Evolutionary conservation across 2,888 invertebrate genomes (phyloP).

Genomic region (Lithosia quadra): DNA sequence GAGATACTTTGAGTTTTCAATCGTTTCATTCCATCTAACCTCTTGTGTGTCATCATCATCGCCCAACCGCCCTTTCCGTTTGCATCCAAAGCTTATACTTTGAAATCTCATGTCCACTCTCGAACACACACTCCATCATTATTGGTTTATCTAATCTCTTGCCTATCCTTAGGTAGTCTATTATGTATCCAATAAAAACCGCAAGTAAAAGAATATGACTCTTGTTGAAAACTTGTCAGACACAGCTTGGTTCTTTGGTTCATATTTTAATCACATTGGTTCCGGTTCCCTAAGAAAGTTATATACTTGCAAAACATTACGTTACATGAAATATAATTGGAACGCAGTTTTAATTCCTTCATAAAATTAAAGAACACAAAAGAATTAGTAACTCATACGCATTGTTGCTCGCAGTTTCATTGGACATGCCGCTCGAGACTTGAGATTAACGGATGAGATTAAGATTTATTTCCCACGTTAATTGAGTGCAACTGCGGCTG

Average conservation of each 20-base stretch:
- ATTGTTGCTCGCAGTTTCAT: constrained; percentile 58
- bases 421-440: constrained; percentile 50
- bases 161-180: not conserved
- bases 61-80: too few species aligned
- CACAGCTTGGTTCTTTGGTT: not conserved
- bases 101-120: too few species aligned
- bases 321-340: constrained; percentile 39
- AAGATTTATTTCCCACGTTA: constrained; percentile 68
- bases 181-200: too few species aligned
- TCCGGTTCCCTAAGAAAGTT: not conserved
- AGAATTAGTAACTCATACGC: constrained; percentile 55
- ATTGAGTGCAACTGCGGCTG: constrained; percentile 57
- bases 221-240: not conserved
- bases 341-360: constrained; percentile 44
- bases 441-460: constrained; percentile 57
- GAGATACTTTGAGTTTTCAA: not conserved
- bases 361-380: constrained; percentile 61
- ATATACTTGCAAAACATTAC: not conserved
- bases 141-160: too few species aligned
- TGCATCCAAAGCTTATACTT: too few species aligned
- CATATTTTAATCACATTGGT: not conserved
- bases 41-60: not conserved
- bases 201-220: not conserved
- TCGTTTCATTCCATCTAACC: not conserved
- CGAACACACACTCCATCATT: too few species aligned